phyloP scores from a whole-genome alignment of 2,113 vertebrate genomes.

The Bubalus kerabau region DNA sequence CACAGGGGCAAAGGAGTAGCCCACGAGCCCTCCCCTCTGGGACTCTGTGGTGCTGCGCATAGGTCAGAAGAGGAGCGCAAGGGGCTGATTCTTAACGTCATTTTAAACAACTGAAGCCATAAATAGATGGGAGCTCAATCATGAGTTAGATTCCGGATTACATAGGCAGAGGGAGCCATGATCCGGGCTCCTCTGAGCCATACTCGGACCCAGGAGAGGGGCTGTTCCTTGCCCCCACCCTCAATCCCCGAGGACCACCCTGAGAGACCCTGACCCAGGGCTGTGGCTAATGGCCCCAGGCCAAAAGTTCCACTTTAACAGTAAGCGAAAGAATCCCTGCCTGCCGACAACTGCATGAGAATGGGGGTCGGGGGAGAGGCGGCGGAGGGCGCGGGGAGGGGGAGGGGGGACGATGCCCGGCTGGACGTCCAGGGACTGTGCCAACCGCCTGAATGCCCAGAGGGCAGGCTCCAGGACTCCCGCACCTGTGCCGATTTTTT shows the following conservation, averaged over 20 bases:
- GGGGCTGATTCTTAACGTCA: neutral
- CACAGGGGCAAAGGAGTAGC: neutral
- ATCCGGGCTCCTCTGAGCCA: neutral
- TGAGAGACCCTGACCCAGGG: neutral
- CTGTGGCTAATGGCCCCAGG: neutral
- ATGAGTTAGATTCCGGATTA: neutral
- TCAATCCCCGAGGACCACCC: neutral
- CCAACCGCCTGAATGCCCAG: neutral
- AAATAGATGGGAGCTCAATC: neutral
- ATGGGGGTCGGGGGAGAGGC: accelerated
- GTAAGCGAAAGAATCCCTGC: neutral
- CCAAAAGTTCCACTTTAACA: neutral
- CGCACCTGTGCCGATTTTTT: accelerated
- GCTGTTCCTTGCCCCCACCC: neutral
- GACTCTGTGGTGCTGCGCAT: neutral
- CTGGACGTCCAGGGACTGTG: neutral
- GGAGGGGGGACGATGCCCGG: neutral
- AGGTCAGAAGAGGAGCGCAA: neutral
- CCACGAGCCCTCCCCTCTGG: neutral
- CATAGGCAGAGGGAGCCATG: neutral
- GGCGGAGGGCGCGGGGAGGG: neutral
- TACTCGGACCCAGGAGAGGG: neutral
- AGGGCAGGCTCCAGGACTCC: accelerated
- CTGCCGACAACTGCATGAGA: neutral
- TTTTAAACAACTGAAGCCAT: neutral